Percentiles rank a stretch among this genome's conserved stretches.
Conservation (phyloP, 2,797 vertebrate species). For the Sparidentex hasta region DNA sequence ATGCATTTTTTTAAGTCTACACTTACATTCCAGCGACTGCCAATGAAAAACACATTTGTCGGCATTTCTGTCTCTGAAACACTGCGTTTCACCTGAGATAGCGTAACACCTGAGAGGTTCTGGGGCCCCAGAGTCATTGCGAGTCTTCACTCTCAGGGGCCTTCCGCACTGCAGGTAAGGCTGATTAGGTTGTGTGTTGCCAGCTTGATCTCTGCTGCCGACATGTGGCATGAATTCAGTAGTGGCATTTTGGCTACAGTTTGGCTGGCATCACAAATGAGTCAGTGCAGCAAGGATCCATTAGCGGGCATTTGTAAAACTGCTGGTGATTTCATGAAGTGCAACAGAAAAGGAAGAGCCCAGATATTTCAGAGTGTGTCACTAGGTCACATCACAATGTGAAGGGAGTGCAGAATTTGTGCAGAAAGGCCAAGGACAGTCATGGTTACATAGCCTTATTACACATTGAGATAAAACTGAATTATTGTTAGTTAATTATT, state of each 20-base stretch:
- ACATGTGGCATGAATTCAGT: slow-evolving; percentile 19
- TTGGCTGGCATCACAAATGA: background rate
- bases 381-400: too few species aligned
- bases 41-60: background rate
- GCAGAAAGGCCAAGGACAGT: too few species aligned
- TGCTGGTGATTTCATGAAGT: background rate
- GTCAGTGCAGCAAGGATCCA: background rate
- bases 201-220: slow-evolving; percentile 45
- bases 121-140: background rate
- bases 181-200: background rate
- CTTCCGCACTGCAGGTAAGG: background rate
- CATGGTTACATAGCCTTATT: too few species aligned
- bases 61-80: background rate
- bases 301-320: background rate
- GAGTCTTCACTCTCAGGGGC: background rate
- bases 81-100: background rate
- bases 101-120: background rate
- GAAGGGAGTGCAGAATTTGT: too few species aligned
- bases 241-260: background rate
- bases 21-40: background rate
- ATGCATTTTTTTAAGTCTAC: background rate
- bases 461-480: too few species aligned
- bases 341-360: too few species aligned
- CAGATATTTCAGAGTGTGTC: background rate
- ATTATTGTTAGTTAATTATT: too few species aligned